Evolutionary conservation across 2,113 vertebrate species (phyloP).

Genomic region (Tachycineta bicolor): DNA sequence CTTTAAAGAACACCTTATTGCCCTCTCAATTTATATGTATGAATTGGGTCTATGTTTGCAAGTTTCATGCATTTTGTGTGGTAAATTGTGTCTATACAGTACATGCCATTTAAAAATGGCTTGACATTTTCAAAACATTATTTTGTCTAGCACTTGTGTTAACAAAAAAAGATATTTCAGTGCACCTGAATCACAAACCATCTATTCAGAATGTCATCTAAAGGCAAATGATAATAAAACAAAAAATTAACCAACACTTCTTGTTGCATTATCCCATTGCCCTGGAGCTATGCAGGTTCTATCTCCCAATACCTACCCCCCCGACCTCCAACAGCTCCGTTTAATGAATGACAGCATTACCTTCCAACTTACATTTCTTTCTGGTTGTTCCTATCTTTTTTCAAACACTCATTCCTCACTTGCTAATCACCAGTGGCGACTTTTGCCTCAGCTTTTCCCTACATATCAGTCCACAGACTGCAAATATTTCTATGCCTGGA

Average conservation of each 20-base stretch:
- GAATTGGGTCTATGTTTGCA: neutral
- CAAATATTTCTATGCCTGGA: neutral
- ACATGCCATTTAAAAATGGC: neutral
- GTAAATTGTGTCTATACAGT: neutral
- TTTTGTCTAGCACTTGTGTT: neutral
- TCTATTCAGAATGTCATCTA: neutral
- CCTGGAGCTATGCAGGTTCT: neutral
- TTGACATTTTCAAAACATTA: neutral
- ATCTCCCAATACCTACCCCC: neutral
- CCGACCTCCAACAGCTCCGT: neutral
- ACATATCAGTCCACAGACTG: neutral
- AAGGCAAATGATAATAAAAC: neutral
- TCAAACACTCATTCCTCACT: neutral
- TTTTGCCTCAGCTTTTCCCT: neutral
- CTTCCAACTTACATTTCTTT: neutral
- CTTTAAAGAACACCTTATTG: neutral
- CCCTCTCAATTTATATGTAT: neutral
- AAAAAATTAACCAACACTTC: neutral
- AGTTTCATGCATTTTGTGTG: neutral
- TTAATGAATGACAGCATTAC: neutral
- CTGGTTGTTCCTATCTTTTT: neutral
- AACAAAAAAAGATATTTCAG: neutral
- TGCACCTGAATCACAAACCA: neutral
- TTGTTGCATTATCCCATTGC: neutral
- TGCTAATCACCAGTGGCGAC: neutral